These are phyloP conservation scores for Papilio machaon DNA, from an alignment of 1,140 invertebrate genomes.

Conservation along the genomic window DNA sequence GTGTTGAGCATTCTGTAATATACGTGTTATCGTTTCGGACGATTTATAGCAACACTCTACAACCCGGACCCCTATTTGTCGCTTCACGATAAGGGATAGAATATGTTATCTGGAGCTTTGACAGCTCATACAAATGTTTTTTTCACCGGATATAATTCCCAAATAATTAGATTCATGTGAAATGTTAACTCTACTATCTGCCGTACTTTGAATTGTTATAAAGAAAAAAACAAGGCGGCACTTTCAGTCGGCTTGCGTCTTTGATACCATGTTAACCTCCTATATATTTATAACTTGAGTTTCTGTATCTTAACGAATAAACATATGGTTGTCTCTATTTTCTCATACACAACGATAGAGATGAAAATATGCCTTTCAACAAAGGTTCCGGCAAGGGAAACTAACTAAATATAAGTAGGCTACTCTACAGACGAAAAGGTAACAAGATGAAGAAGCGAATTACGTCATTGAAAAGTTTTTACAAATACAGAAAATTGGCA, in stretches of 20 bases:
- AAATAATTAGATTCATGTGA: neutral
- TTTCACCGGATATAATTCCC: neutral
- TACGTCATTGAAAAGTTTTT: conserved; percentile 14
- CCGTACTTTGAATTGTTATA: no score
- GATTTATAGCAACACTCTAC: conserved; percentile 22
- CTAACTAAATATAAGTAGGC: neutral
- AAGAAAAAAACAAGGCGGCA: no score
- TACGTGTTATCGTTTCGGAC: conserved; percentile 16
- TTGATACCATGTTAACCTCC: no score
- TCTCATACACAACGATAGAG: neutral
- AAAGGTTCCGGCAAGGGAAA: neutral
- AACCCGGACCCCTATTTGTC: conserved; percentile 21
- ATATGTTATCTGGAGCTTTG: neutral
- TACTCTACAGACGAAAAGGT: neutral
- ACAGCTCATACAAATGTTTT: conserved; percentile 7
- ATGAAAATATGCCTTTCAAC: neutral
- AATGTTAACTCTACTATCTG: neutral
- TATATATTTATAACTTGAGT: no score
- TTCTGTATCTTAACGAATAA: neutral
- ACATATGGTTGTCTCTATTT: neutral
- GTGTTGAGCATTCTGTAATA: neutral
- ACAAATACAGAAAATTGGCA: conserved; percentile 15
- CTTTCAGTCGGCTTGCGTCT: neutral
- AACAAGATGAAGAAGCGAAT: conserved; percentile 1
- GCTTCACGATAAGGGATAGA: neutral